Evolutionary conservation across 2,797 vertebrate genomes (phyloP), one percentile per base, ranked within the genome.

Genomic region (Smutsia temminckii): DNA sequence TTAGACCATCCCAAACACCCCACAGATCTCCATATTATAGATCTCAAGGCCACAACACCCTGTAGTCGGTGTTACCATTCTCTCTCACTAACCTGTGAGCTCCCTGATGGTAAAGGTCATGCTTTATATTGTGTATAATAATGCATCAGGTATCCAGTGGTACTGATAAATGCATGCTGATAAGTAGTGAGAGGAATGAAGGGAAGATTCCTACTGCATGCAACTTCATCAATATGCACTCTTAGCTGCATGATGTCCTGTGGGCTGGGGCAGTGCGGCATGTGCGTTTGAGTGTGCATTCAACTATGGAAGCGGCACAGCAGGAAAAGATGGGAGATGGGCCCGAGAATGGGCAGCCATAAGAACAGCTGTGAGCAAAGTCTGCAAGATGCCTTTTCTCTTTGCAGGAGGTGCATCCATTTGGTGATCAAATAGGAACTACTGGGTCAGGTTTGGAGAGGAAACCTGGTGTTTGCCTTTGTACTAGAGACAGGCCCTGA

Each of bases 371-470:
- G 97, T 88, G 86, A 92, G 91, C 34, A 93, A 90, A 96, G 86
- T 77, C 92, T 91, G n/a, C 40, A 29, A 53, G 84, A 79, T 72
- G 57, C 32, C 83, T 97, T 97, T 97, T 86, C 55, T 96, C 95
- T 85, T 94, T 17, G 85, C 80, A 83, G 97, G 95, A 92, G 90
- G 79, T 89, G 9, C 25, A 71, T 69, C 57, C 42, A 81, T 93
- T 83, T 95, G 84, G 57, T 94, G 96, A 97, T 96, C 95, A 97
- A 96, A 95, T 49, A 91, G 93, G 55, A 95, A 81, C 37, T 72
- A 64, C 64, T 59, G 42, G 75, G 93, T 93, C 89, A 95, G 91
- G 79, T 91, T 81, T 81, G 66, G 81, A 72, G 92, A 96, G 78
- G 51, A 93, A 94, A 91, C 89, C 64, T 53, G 81, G 87, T 69